Percentiles rank a stretch among this genome's conserved stretches.
These are phyloP conservation scores for Cephus runcator DNA, from an alignment of 2,888 invertebrate species.

Conservation along the genomic window DNA sequence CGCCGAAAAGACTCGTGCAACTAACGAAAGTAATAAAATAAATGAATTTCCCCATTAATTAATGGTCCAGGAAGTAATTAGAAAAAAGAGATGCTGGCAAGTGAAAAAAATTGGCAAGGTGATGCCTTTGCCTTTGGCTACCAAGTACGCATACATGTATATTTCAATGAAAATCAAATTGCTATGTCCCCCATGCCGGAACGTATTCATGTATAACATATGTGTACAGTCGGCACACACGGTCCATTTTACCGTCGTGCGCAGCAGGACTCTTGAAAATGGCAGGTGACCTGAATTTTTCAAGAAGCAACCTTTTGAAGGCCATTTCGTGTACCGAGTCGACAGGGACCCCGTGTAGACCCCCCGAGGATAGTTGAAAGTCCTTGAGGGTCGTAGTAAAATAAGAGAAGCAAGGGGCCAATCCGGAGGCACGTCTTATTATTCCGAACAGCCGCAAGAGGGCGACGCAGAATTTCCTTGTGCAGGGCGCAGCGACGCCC, in stretches of 20 bases:
- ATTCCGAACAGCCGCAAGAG: not conserved
- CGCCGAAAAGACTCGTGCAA: not conserved
- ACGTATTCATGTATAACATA: not conserved
- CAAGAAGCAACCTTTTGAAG: not conserved
- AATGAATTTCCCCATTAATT: not conserved
- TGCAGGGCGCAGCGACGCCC: slow-evolving; percentile 1
- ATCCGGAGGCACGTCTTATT: not conserved
- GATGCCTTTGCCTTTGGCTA: not conserved
- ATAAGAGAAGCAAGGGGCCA: not conserved
- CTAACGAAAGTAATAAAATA: not conserved
- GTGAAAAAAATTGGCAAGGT: not conserved
- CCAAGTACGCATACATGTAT: not conserved
- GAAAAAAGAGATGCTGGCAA: not conserved
- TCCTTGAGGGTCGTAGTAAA: not conserved
- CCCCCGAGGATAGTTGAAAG: not conserved
- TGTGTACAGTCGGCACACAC: not conserved
- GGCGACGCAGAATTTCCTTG: slow-evolving; percentile 1
- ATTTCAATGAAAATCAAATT: not conserved
- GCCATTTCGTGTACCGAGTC: not conserved
- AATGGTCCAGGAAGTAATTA: not conserved
- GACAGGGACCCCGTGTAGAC: not conserved
- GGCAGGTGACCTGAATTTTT: not conserved
- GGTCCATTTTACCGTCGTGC: not conserved
- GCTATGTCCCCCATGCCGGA: not conserved
- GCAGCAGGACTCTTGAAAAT: not conserved